These are phyloP conservation scores for Podarcis lilfordi DNA, from an alignment of 2,797 vertebrate genomes.

Conservation along the genomic window DNA sequence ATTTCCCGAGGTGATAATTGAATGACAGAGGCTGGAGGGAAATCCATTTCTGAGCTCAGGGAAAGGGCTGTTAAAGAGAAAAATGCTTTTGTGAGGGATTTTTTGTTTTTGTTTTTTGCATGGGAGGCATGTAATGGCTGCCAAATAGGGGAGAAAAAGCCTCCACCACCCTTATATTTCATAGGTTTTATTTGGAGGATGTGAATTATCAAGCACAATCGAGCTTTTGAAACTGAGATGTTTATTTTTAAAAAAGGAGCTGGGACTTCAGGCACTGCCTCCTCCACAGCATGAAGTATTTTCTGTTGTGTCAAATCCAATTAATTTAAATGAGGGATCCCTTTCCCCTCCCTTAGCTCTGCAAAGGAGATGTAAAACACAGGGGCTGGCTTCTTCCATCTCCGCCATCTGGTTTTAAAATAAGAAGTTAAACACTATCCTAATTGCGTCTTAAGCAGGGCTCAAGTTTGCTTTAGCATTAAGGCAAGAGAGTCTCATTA, in stretches of 20 bases:
- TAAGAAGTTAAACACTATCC: slow-evolving; percentile 21
- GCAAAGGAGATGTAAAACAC: not conserved
- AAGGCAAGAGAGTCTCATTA: not conserved
- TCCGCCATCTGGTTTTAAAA: slow-evolving; percentile 19
- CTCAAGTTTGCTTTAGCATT: slow-evolving; percentile 4
- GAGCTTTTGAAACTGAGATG: slow-evolving; percentile 42
- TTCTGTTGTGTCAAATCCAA: slow-evolving; percentile 50
- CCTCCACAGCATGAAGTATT: not conserved
- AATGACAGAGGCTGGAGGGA: slow-evolving; percentile 79
- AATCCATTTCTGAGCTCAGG: slow-evolving; percentile 78
- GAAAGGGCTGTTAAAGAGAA: slow-evolving; percentile 72
- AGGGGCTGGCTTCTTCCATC: slow-evolving; percentile 14
- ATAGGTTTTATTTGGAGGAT: slow-evolving; percentile 39
- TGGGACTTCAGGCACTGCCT: slow-evolving; percentile 36
- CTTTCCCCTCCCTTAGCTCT: not conserved
- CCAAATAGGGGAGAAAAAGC: slow-evolving; percentile 60
- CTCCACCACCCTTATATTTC: slow-evolving; percentile 51
- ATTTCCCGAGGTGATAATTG: slow-evolving; percentile 82
- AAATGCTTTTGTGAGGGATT: slow-evolving; percentile 35
- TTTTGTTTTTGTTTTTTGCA: slow-evolving; percentile 44
- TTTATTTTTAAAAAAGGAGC: slow-evolving; percentile 34
- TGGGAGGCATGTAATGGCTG: slow-evolving; percentile 71
- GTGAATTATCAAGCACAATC: slow-evolving; percentile 47
- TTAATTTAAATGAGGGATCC: slow-evolving; percentile 54
- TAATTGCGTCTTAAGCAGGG: slow-evolving; percentile 1